These are phyloP conservation scores for Keiferia lycopersicella DNA, from an alignment of 2,888 invertebrate species.

Conservation along the genomic window DNA sequence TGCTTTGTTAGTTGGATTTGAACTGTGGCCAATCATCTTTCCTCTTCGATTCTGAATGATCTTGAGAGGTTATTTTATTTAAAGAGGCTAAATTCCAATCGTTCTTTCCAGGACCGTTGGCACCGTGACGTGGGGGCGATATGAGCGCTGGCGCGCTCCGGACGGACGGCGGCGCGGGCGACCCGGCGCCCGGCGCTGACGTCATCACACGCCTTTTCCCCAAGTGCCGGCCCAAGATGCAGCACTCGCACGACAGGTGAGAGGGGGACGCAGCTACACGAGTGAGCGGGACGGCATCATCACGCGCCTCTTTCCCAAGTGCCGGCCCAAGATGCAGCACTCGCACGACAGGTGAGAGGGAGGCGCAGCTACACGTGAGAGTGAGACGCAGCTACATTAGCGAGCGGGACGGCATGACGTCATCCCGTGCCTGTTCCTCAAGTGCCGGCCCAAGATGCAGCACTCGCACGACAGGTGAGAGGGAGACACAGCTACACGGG, in stretches of 20 bases:
- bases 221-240: slow-evolving; percentile 89
- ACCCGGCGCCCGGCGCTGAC: slow-evolving; percentile 79
- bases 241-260: slow-evolving; percentile 74
- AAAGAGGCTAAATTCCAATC: background rate
- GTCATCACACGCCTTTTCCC: slow-evolving; percentile 91
- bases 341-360: slow-evolving; percentile 67
- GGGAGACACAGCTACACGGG: slow-evolving; percentile 17
- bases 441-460: slow-evolving; percentile 88
- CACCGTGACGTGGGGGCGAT: slow-evolving; percentile 67
- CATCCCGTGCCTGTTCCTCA: slow-evolving; percentile 92
- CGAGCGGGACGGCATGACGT: slow-evolving; percentile 52
- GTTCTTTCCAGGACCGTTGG: slow-evolving; percentile 56
- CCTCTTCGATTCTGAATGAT: too few relatives aligned
- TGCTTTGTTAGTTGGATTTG: too few relatives aligned
- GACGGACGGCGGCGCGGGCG: slow-evolving; percentile 75
- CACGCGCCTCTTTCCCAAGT: slow-evolving; percentile 93
- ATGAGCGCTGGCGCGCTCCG: slow-evolving; percentile 76
- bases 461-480: slow-evolving; percentile 71
- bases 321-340: slow-evolving; percentile 85
- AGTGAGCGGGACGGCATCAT: slow-evolving; percentile 75
- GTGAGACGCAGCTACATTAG: slow-evolving; percentile 20
- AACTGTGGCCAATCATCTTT: too few relatives aligned
- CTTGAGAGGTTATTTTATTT: too few relatives aligned
- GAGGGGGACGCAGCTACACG: slow-evolving; percentile 19
- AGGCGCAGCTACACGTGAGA: slow-evolving; percentile 25